Conservation (phyloP, 1,140 invertebrate species). For the Monochamus saltuarius region DNA sequence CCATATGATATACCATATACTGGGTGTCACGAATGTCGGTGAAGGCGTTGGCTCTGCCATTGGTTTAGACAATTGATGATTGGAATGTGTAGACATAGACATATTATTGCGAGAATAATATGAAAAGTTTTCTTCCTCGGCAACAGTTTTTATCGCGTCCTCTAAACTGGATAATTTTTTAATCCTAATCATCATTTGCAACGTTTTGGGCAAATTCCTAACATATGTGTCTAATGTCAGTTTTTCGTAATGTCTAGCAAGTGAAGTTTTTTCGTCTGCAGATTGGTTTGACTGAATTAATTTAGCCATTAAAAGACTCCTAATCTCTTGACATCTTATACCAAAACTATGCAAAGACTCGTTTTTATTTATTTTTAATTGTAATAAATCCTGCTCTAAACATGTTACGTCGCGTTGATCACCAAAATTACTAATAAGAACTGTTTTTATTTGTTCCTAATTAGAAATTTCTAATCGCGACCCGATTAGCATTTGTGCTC, state of each 20-base stretch:
- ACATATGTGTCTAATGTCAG: conserved; percentile 28
- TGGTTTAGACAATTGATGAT: not conserved
- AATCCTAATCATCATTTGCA: conserved; percentile 24
- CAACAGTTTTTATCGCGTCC: conserved; percentile 19
- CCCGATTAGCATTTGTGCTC: conserved; percentile 27
- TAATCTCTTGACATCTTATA: conserved; percentile 29
- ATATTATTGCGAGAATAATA: conserved; percentile 13
- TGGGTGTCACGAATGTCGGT: too few species aligned
- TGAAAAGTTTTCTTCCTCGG: conserved; percentile 30
- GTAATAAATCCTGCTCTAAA: conserved; percentile 32
- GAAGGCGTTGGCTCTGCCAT: not conserved
- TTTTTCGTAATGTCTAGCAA: conserved; percentile 20
- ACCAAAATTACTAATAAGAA: conserved; percentile 24
- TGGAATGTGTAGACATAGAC: not conserved
- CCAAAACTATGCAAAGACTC: conserved; percentile 29
- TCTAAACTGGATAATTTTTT: conserved; percentile 21
- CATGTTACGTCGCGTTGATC: conserved; percentile 35
- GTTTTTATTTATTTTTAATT: conserved; percentile 27
- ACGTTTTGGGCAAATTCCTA: conserved; percentile 14
- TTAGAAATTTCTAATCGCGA: conserved; percentile 30
- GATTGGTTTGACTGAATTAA: conserved; percentile 19
- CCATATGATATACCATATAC: too few species aligned
- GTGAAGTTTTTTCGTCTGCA: conserved; percentile 12
- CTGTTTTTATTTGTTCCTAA: conserved; percentile 29
- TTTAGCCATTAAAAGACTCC: conserved; percentile 29